Evolutionary conservation across 2,888 invertebrate genomes (phyloP), one percentile per base, ranked within the genome.

Genomic region (Drosophila barbarae): DNA sequence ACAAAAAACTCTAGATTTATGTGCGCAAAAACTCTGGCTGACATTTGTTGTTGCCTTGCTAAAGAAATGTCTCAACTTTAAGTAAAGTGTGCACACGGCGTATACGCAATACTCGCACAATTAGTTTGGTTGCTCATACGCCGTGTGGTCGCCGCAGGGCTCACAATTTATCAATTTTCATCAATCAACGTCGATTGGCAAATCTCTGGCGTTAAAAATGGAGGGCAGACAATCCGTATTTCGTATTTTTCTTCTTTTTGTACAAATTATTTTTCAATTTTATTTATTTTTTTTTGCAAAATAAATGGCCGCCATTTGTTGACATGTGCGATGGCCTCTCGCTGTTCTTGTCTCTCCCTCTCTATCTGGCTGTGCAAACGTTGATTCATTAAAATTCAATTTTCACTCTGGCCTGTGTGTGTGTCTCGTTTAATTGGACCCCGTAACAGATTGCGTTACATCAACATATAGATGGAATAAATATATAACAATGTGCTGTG

Each of bases 111-210:
- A 3, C 51, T 36, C 23, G 59, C 41, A 18, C 73, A 82, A 84
- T 82, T 82, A 82, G 69, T 65, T 63, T 38, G 55, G 52, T 41
- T 51, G 58, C 55, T 56, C 35, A 26, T 60, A 26, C 34, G 57
- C 39, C 54, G 41, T 15, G 8, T 60, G 13, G 35, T 41, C 26
- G 42, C 51, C 36, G 42, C 42, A 15, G 13, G 26, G 35, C 46
- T 60, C 74, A 65, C 65, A 76, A 69, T 72, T 76, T 72, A 68
- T 71, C 63, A 67, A 72, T 74, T 76, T 83, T 72, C 85, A 85
- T 85, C 85, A 85, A 83, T 85, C 80, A 80, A 80, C 80, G 84
- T 85, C 77, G 57, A 58, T 73, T 51, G 70, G 60, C 54, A 69
- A 79, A 78, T 67, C 79, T 59, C 51, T 72, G 64, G 61, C 72